phyloP scores from a whole-genome alignment of 2,888 invertebrate species.

The Cephus rjabovi region DNA sequence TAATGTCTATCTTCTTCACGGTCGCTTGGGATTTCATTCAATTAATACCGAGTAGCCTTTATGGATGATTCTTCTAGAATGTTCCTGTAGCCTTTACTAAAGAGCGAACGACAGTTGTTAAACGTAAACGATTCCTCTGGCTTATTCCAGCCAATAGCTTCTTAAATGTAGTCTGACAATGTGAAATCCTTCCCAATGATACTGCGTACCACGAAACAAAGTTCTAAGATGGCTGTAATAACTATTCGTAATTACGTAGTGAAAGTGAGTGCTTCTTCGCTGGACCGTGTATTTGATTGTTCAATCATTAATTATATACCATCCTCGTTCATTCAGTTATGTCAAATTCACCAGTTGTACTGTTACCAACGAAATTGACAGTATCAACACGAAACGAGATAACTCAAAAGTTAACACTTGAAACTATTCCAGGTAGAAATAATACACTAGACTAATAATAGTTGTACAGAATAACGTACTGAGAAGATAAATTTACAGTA shows the following conservation, averaged over 20 bases:
- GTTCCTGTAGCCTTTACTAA: background rate
- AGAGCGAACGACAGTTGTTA: background rate
- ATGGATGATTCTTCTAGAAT: background rate
- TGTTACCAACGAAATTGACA: background rate
- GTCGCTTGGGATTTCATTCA: background rate
- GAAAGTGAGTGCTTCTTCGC: background rate
- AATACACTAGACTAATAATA: background rate
- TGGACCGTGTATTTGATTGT: background rate
- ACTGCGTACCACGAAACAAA: background rate
- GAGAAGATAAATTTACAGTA: background rate
- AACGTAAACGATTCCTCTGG: background rate
- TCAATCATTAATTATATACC: background rate
- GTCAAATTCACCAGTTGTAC: background rate
- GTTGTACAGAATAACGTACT: background rate
- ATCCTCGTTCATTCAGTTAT: background rate
- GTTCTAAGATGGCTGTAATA: background rate
- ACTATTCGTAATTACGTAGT: background rate
- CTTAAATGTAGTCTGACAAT: background rate
- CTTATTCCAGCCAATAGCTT: background rate
- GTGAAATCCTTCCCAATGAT: background rate
- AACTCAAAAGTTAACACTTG: background rate
- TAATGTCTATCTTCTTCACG: background rate
- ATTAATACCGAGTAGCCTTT: background rate
- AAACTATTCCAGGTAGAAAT: background rate
- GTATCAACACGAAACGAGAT: background rate